phyloP scores from a whole-genome alignment of 1,140 invertebrate species.

The Diploscapter pachys region DNA sequence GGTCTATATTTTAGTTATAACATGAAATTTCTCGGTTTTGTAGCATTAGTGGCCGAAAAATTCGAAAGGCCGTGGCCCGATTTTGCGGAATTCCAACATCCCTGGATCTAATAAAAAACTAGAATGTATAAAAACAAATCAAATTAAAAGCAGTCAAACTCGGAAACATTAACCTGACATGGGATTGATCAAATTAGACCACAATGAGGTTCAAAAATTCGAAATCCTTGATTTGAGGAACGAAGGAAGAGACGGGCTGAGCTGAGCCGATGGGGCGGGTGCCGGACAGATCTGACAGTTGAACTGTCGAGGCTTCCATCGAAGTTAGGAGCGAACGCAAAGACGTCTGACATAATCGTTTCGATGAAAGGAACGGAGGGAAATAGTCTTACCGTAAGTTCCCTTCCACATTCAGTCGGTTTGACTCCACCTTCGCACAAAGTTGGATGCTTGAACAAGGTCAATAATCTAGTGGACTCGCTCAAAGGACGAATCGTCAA shows the following conservation, averaged over 20 bases:
- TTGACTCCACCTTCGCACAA: neutral
- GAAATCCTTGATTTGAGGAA: too few species aligned
- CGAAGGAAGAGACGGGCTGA: neutral
- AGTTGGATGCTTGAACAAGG: neutral
- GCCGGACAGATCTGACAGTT: conserved; percentile 5
- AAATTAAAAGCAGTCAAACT: too few species aligned
- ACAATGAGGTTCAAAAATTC: too few species aligned
- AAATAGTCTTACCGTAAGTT: neutral
- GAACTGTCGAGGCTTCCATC: conserved; percentile 4
- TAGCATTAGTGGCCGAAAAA: too few species aligned
- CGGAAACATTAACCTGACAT: too few species aligned
- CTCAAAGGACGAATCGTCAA: neutral
- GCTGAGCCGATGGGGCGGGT: neutral
- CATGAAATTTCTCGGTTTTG: too few species aligned
- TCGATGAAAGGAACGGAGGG: neutral
- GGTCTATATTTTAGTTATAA: too few species aligned
- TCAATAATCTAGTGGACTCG: neutral
- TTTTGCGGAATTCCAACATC: too few species aligned
- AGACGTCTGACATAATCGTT: neutral
- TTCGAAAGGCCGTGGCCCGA: too few species aligned
- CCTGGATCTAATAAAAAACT: too few species aligned
- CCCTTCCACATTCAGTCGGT: neutral
- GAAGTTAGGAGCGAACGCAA: neutral
- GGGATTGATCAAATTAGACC: too few species aligned
- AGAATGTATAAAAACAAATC: too few species aligned